phyloP scores from a whole-genome alignment of 2,113 vertebrate genomes.

The Megaleporinus macrocephalus region DNA sequence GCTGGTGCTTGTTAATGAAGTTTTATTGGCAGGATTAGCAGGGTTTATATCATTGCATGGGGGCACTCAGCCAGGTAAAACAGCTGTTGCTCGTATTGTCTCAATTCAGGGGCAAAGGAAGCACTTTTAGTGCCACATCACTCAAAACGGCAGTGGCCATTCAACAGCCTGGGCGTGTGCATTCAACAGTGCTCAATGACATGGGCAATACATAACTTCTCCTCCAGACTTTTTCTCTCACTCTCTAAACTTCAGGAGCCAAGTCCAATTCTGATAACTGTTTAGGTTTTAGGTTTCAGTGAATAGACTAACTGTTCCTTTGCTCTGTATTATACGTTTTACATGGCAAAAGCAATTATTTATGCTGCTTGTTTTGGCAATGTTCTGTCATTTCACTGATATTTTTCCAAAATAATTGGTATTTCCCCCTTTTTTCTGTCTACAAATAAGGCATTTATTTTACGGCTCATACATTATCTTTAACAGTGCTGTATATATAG shows the following conservation, averaged over 20 bases:
- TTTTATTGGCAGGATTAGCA: constrained; percentile 76
- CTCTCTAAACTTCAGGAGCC: not conserved
- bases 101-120: constrained; percentile 62
- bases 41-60: constrained; percentile 72
- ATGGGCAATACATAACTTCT: not conserved
- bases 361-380: not conserved
- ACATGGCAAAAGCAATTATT: no score
- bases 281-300: not conserved
- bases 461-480: no score
- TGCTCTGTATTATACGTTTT: no score
- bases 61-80: constrained; percentile 73
- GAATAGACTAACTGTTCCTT: not conserved
- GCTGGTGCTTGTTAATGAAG: constrained; percentile 71
- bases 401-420: not conserved
- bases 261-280: not conserved
- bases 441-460: no score
- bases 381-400: not conserved
- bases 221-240: not conserved
- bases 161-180: constrained; percentile 38
- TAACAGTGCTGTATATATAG: no score
- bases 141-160: constrained; percentile 41
- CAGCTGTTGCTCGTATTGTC: constrained; percentile 73
- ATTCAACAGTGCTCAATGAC: constrained; percentile 12
- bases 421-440: no score
- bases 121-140: constrained; percentile 65